Evolutionary conservation across 2,113 vertebrate species (phyloP).

Genomic region (Pampusana beccarii): DNA sequence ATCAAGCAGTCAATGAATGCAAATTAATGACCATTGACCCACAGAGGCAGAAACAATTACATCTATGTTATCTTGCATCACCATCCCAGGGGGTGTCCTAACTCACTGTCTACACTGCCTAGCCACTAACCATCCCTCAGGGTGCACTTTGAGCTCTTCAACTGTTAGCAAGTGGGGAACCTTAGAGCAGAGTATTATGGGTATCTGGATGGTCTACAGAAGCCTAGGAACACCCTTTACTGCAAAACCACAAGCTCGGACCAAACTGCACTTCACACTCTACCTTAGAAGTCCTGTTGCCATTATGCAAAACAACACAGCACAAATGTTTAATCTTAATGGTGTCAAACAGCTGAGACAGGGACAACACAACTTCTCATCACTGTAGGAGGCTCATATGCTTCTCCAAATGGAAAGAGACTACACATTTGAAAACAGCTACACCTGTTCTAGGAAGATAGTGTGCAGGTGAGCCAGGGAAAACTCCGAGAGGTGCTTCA

Average conservation of each 20-base stretch:
- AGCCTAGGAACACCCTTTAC: neutral
- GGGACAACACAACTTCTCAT: neutral
- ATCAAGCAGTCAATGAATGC: constrained; percentile 39
- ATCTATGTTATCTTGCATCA: neutral
- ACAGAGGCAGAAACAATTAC: neutral
- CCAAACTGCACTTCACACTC: neutral
- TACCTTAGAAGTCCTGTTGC: neutral
- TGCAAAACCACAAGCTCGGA: neutral
- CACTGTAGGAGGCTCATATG: neutral
- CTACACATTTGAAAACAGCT: neutral
- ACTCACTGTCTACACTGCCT: neutral
- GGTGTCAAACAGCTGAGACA: neutral
- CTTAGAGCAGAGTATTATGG: neutral
- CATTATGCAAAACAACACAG: neutral
- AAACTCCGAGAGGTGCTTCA: neutral
- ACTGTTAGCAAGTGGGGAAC: neutral
- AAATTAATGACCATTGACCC: constrained; percentile 29
- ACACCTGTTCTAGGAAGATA: neutral
- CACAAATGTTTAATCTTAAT: neutral
- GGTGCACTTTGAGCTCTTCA: neutral
- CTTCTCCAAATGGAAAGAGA: constrained; percentile 1
- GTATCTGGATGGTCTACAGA: neutral
- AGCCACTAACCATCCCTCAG: neutral
- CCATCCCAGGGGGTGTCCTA: neutral
- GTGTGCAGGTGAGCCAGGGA: neutral